Conservation (phyloP, 2,113 vertebrate species). For the Edolisoma coerulescens region DNA sequence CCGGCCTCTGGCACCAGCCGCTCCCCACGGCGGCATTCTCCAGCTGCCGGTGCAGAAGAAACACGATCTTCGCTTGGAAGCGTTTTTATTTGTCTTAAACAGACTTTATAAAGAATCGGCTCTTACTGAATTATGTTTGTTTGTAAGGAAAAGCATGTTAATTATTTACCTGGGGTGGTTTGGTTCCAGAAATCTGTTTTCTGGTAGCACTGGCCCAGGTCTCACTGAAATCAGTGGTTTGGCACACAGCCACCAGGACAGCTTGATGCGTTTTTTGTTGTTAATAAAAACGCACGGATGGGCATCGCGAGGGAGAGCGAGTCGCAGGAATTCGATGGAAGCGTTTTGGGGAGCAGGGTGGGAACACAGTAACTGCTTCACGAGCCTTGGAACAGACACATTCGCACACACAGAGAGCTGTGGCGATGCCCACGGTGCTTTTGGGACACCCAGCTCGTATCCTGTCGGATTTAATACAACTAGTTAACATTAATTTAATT, state of each 20-base stretch:
- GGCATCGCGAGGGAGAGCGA: fast-evolving
- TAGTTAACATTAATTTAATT: not conserved
- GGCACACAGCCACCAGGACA: not conserved
- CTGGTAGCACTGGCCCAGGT: not conserved
- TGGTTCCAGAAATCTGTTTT: not conserved
- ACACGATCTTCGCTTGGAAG: fast-evolving
- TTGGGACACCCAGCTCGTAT: fast-evolving
- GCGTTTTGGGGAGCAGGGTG: not conserved
- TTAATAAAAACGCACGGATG: fast-evolving
- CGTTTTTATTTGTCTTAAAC: not conserved
- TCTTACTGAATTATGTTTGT: not conserved
- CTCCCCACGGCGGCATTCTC: fast-evolving
- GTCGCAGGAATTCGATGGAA: fast-evolving
- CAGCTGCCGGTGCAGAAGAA: fast-evolving
- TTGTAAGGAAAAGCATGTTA: not conserved
- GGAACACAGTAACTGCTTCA: fast-evolving
- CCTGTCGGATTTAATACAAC: fast-evolving
- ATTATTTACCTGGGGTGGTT: not conserved
- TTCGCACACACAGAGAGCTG: too few relatives aligned
- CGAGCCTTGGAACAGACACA: fast-evolving
- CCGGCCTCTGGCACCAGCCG: not conserved
- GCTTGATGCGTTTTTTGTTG: not conserved
- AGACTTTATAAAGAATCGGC: not conserved
- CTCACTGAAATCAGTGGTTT: not conserved
- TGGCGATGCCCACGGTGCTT: fast-evolving